Percentiles rank a stretch among this genome's conserved stretches.
phyloP scores from a whole-genome alignment of 1,140 invertebrate species.

The Drosophila pectinifera region DNA sequence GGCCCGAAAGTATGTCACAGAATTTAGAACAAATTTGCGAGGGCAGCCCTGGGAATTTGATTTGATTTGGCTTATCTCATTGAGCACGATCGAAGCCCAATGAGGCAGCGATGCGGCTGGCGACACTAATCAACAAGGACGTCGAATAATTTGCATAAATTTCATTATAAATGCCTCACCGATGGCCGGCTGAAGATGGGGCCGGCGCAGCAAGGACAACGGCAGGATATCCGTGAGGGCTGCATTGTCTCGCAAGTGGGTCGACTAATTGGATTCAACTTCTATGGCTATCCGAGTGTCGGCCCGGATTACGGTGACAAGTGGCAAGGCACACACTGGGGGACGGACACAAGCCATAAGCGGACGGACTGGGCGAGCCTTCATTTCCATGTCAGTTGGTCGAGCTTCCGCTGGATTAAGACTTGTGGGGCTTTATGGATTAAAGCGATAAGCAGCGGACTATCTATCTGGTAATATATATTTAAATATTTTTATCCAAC shows the following conservation, averaged over 20 bases:
- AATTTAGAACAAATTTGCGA: neutral
- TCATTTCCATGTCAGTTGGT: neutral
- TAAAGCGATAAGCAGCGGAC: neutral
- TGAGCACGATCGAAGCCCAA: constrained; percentile 48
- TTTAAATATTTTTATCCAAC: no score
- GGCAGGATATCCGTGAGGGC: constrained; percentile 19
- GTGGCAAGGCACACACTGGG: neutral
- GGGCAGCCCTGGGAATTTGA: neutral
- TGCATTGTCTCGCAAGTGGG: constrained; percentile 13
- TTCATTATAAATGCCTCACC: constrained; percentile 45
- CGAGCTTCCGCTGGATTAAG: neutral
- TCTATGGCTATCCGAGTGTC: constrained; percentile 21
- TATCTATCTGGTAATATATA: no score
- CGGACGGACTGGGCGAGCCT: neutral
- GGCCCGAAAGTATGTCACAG: constrained; percentile 43
- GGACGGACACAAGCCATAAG: neutral
- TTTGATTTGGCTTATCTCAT: constrained; percentile 35
- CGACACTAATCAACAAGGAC: constrained; percentile 37
- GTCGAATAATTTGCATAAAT: constrained; percentile 59
- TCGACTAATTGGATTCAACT: constrained; percentile 50
- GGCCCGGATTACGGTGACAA: constrained; percentile 25
- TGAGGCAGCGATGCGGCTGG: constrained; percentile 14
- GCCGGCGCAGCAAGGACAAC: constrained; percentile 18
- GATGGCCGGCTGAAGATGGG: constrained; percentile 18
- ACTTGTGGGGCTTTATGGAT: constrained; percentile 4